Evolutionary conservation across 1,140 invertebrate genomes (phyloP), one percentile per base, ranked within the genome.

Genomic region (Megalonaias nervosa): DNA sequence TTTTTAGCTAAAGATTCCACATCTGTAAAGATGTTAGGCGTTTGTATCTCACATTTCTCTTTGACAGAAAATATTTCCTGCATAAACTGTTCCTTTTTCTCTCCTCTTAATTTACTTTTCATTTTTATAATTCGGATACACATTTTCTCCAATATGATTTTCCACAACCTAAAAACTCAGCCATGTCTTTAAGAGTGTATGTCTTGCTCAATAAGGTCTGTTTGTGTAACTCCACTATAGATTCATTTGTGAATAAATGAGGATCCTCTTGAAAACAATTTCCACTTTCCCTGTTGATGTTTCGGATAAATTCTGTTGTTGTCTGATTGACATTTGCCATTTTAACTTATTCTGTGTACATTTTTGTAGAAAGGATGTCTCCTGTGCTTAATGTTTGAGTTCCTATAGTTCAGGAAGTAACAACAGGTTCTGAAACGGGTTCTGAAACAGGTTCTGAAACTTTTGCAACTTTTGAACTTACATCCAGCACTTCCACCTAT

Each of bases 331-430:
- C 21, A 58, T 6, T 31, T 71, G 19, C 9, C n/a, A 61, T 60
- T 21, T 56, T 15, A 21, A 57, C 16, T 71, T 23, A 71, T 19
- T 71, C 15, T 13, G 70, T 56, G 61, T 60, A 71, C 15, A 71
- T 31, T 60, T 71, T 61, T 61, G 59, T 71, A 61, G 61, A 60
- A 23, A 71, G 48, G 48, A 71, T 71, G 26, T 71, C 70, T 23
- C 70, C 70, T 16, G 70, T 71, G 61, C 70, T 71, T 31, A 60
- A 31, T 15, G 70, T 71, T 62, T 71, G 56, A 61, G 70, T 71
- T 31, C 2, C 31, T 31, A 31, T 31, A 31, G 31, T 31, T 31
- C 31, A 5, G 31, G 31, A 31, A 31, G 31, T 31, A 31, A 31
- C 31, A 31, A 31, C 31, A 31, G 31, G 31, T 31, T n/a, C n/a